Percentiles rank a stretch among this genome's conserved stretches.
Conservation (phyloP, 2,888 invertebrate species). For the Adelphocoris suturalis region DNA sequence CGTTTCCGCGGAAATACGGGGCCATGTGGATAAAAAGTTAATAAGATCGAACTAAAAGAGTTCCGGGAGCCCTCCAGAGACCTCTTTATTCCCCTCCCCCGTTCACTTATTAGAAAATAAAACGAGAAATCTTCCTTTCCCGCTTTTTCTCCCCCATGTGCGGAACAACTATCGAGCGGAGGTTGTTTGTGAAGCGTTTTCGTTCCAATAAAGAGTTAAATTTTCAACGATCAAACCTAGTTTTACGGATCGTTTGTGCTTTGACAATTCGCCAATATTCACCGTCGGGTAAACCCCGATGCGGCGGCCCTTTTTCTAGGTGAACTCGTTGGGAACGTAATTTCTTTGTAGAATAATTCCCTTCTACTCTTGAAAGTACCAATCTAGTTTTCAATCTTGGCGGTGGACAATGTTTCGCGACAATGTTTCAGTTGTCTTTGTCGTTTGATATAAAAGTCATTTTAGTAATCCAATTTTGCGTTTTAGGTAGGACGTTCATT, state of each 20-base stretch:
- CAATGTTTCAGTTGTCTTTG: no score
- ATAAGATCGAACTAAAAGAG: conserved; percentile 58
- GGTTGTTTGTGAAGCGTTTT: not conserved
- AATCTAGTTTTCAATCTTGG: not conserved
- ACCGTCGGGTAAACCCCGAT: not conserved
- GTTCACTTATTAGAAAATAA: not conserved
- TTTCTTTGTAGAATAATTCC: not conserved
- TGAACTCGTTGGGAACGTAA: conserved; percentile 5
- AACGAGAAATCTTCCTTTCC: not conserved
- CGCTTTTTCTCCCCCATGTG: not conserved
- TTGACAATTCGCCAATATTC: conserved; percentile 25
- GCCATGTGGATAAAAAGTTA: conserved; percentile 54
- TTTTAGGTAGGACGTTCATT: no score
- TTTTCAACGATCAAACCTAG: not conserved
- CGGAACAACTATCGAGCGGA: not conserved
- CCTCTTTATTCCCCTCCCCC: not conserved
- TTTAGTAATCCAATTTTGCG: no score
- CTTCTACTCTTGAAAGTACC: not conserved
- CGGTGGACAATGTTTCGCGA: not conserved
- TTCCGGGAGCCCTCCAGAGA: not conserved
- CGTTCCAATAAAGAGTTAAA: not conserved
- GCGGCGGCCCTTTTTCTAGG: not conserved
- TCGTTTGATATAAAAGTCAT: no score
- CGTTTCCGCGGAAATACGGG: not conserved
- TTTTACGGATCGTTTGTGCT: conserved; percentile 13